Conservation (phyloP, 2,797 vertebrate genomes). For the Malurus leucopterus region DNA sequence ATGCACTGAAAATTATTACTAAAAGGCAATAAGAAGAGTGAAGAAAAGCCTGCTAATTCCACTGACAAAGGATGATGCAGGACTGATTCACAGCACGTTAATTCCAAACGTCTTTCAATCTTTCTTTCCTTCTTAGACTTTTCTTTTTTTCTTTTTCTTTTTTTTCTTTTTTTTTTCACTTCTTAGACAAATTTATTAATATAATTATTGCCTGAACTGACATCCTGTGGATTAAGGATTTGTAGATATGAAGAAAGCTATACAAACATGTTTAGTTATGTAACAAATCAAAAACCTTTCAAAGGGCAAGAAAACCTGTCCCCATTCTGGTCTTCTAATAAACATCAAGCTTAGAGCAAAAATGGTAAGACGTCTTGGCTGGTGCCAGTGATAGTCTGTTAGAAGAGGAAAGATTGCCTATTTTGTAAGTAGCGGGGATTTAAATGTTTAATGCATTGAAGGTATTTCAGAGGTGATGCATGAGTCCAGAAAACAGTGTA, state of each 20-base stretch:
- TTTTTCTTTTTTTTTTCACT: background rate
- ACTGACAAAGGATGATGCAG: slow-evolving; percentile 58
- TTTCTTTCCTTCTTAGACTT: slow-evolving; percentile 53
- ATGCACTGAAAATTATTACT: slow-evolving; percentile 66
- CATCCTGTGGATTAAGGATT: slow-evolving; percentile 60
- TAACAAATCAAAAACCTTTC: slow-evolving; percentile 62
- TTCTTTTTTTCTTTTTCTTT: too few species aligned
- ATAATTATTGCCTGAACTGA: slow-evolving; percentile 64
- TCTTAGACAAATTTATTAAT: slow-evolving; percentile 64
- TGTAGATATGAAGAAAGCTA: slow-evolving; percentile 46
- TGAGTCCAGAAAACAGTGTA: slow-evolving; percentile 9
- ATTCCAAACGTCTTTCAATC: slow-evolving; percentile 60
- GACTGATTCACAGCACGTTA: slow-evolving; percentile 58
- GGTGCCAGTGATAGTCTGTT: background rate
- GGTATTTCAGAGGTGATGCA: slow-evolving; percentile 3
- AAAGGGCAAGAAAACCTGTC: slow-evolving; percentile 11
- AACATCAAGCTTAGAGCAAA: slow-evolving; percentile 33
- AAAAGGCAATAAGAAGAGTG: slow-evolving; percentile 39
- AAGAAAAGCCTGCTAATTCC: slow-evolving; percentile 42
- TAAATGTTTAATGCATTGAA: slow-evolving; percentile 34
- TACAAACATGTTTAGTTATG: slow-evolving; percentile 57
- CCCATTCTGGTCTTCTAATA: slow-evolving; percentile 43
- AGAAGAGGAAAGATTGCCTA: background rate
- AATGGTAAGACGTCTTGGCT: slow-evolving; percentile 9
- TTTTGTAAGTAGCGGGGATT: background rate